Evolutionary conservation across 2,888 invertebrate genomes (phyloP).

Genomic region (Mystacides longicornis): DNA sequence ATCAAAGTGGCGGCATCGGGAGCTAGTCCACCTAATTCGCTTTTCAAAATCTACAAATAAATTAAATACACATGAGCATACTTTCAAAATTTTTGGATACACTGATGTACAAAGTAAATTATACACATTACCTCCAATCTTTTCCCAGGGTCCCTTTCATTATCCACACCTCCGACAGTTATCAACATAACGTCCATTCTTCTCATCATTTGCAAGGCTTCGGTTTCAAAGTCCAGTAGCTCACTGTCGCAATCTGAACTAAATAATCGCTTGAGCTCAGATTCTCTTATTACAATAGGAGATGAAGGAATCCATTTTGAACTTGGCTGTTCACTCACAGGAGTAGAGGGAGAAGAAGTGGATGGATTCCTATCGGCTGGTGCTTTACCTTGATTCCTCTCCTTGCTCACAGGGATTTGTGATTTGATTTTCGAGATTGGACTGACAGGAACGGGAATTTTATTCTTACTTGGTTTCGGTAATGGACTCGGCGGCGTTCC

Average conservation of each 20-base stretch:
- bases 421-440: slow-evolving; percentile 26
- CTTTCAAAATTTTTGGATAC: background rate
- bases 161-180: slow-evolving; percentile 50
- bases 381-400: slow-evolving; percentile 27
- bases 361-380: slow-evolving; percentile 20
- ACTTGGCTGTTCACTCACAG: slow-evolving; percentile 9
- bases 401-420: slow-evolving; percentile 31
- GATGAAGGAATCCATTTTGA: slow-evolving; percentile 18
- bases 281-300: slow-evolving; percentile 19
- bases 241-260: slow-evolving; percentile 36
- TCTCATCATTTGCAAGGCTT: slow-evolving; percentile 43
- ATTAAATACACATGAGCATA: background rate
- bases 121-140: slow-evolving; percentile 55
- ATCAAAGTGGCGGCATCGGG: slow-evolving; percentile 71
- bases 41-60: slow-evolving; percentile 49
- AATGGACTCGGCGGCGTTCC: slow-evolving; percentile 29
- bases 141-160: slow-evolving; percentile 54
- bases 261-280: slow-evolving; percentile 27
- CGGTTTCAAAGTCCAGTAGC: slow-evolving; percentile 39
- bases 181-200: slow-evolving; percentile 53
- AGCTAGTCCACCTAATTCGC: slow-evolving; percentile 56
- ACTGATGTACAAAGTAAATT: background rate
- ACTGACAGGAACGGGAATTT: slow-evolving; percentile 21
- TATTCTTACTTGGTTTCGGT: slow-evolving; percentile 24
- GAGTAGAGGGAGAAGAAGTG: slow-evolving; percentile 14